Evolutionary conservation across 2,888 invertebrate genomes (phyloP).

Genomic region (Sarcophaga subvicina): DNA sequence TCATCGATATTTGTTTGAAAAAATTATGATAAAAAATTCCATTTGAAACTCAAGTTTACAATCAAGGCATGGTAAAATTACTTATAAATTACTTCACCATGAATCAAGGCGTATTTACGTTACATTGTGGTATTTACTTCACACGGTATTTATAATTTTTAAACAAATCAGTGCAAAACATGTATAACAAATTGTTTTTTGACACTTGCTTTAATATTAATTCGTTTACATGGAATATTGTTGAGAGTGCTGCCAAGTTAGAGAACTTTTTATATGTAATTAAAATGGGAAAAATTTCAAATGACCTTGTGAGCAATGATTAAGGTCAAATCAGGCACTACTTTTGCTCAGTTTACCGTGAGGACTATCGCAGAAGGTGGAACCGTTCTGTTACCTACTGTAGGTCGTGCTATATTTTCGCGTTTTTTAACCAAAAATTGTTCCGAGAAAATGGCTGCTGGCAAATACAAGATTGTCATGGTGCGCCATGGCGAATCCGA

Average conservation of each 20-base stretch:
- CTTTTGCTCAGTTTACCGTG: constrained; percentile 29
- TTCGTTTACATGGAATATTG: not conserved
- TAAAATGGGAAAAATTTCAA: constrained; percentile 52
- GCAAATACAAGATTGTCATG: constrained; percentile 88
- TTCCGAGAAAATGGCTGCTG: constrained; percentile 77
- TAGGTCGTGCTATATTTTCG: constrained; percentile 12
- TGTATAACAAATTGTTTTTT: too few relatives aligned
- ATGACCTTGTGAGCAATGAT: constrained; percentile 73
- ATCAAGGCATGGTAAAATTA: too few relatives aligned
- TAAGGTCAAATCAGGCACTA: constrained; percentile 73
- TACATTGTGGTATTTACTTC: too few relatives aligned
- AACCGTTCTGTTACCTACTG: not conserved
- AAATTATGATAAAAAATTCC: too few relatives aligned
- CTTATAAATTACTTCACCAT: too few relatives aligned
- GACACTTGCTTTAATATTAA: too few relatives aligned
- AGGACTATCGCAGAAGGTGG: not conserved
- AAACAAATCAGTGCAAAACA: too few relatives aligned
- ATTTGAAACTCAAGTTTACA: too few relatives aligned
- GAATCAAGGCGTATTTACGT: too few relatives aligned
- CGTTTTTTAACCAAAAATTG: constrained; percentile 16
- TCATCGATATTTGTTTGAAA: too few relatives aligned
- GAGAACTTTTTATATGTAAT: not conserved
- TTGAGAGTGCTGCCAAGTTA: constrained; percentile 59
- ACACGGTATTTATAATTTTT: too few relatives aligned
- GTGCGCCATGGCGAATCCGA: constrained; percentile 90